phyloP scores from a whole-genome alignment of 2,888 invertebrate genomes.

The Phaonia tiefii region DNA sequence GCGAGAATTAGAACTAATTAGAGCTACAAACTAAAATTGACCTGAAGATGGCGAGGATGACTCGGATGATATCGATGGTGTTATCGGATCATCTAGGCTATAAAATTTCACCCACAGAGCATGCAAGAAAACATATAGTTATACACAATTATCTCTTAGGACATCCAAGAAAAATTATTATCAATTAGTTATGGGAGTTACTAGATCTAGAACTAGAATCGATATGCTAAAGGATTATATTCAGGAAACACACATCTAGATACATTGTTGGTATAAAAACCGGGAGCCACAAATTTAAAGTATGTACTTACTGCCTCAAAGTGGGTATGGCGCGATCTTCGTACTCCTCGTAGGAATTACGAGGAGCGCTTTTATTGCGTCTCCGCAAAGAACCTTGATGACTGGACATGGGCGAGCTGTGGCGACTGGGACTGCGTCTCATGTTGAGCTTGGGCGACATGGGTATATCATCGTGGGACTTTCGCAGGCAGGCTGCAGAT shows the following conservation, averaged over 20 bases:
- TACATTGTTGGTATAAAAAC: conserved; percentile 25
- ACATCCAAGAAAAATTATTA: conserved; percentile 53
- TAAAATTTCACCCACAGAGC: background rate
- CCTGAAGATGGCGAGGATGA: conserved; percentile 17
- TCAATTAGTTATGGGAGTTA: conserved; percentile 23
- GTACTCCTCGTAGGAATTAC: conserved; percentile 91
- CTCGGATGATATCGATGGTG: conserved; percentile 5
- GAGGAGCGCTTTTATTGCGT: conserved; percentile 85
- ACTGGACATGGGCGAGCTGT: conserved; percentile 82
- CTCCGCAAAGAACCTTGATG: conserved; percentile 83
- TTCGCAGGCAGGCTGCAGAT: conserved; percentile 72
- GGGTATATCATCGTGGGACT: conserved; percentile 79
- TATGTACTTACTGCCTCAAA: conserved; percentile 87
- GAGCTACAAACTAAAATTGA: conserved; percentile 35
- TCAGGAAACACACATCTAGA: conserved; percentile 46
- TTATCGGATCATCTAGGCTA: conserved; percentile 26
- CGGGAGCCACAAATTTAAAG: background rate
- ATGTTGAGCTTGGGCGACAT: conserved; percentile 77
- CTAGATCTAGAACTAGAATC: conserved; percentile 50
- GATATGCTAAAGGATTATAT: conserved; percentile 58
- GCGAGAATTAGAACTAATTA: conserved; percentile 20
- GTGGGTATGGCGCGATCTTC: conserved; percentile 93
- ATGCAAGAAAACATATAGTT: conserved; percentile 25
- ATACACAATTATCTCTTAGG: conserved; percentile 39
- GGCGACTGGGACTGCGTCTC: conserved; percentile 78